Evolutionary conservation across 2,797 vertebrate genomes (phyloP), one percentile per base, ranked within the genome.

Genomic region (Atherinosoma microstoma): DNA sequence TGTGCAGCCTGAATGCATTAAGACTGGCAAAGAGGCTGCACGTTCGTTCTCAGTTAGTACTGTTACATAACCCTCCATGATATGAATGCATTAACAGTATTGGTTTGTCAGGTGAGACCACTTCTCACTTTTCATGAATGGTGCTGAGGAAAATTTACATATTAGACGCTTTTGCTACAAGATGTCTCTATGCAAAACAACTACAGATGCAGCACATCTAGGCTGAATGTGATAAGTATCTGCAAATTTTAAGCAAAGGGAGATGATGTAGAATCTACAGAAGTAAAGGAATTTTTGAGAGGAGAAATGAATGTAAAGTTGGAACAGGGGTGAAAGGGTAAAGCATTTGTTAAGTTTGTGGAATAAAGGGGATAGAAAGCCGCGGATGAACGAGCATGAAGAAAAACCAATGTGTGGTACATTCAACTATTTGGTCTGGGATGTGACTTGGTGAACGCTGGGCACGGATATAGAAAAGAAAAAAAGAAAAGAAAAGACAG

Each of bases 41-140:
- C 79, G 84, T 80, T 82, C 84, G 74, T 71, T 77, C 79, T 69
- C 80, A 64, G 78, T 68, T 61, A 59, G 64, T 72, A 77, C 71
- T 35, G 79, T 90, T 91, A 89, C 84, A 85, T 90, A 90, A 92
- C 73, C 70, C 54, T 63, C 64, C 51, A 75, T 77, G 73, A 79
- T 80, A 70, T 68, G 82, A 86, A 83, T 83, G 80, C 81, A 87
- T 90, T 78, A 87, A 76, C 38, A 75, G 71, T 51, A 80, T 73
- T 83, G 67, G 76, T 85, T 84, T 71, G 74, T 72, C 82, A 83
- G 78, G 81, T 84, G 77, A 84, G 70, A 74, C 75, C 76, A 75
- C 67, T 75, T 81, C 45, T 65, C 77, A 66, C 73, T 29, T 53
- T 64, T 79, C 64, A 56, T 11, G 38, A 70, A 72, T 47, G 53